Evolutionary conservation across 2,888 invertebrate species (phyloP).

Genomic region (Dasysyrphus albostriatus): DNA sequence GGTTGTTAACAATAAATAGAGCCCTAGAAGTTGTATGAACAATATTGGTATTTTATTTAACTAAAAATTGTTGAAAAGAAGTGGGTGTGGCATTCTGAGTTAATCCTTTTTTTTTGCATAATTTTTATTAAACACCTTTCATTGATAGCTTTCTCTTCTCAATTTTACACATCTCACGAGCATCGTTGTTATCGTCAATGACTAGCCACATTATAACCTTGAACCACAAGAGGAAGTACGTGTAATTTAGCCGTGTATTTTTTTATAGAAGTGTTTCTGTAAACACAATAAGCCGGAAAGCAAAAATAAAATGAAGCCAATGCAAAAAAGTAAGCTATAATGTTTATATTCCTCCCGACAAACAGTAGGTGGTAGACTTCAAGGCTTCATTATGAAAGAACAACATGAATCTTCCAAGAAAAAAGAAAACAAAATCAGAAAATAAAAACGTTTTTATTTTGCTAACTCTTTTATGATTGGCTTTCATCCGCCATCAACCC

Average conservation of each 20-base stretch:
- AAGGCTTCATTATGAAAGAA: conserved; percentile 43
- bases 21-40: too few species aligned
- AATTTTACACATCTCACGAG: too few species aligned
- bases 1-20: too few species aligned
- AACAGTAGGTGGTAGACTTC: conserved; percentile 24
- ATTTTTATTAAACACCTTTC: too few species aligned
- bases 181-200: too few species aligned
- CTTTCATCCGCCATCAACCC: conserved; percentile 37
- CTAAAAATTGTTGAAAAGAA: too few species aligned
- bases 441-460: not conserved
- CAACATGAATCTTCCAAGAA: conserved; percentile 28
- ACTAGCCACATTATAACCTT: not conserved
- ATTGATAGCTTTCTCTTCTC: too few species aligned
- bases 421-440: conserved; percentile 2
- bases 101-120: too few species aligned
- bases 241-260: not conserved
- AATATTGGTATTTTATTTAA: too few species aligned
- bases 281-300: not conserved
- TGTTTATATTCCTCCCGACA: conserved; percentile 10
- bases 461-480: conserved; percentile 50
- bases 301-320: not conserved
- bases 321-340: not conserved
- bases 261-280: not conserved
- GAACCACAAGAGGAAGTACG: not conserved
- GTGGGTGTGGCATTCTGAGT: too few species aligned